phyloP scores from a whole-genome alignment of 2,888 invertebrate genomes.

The Timema podura region DNA sequence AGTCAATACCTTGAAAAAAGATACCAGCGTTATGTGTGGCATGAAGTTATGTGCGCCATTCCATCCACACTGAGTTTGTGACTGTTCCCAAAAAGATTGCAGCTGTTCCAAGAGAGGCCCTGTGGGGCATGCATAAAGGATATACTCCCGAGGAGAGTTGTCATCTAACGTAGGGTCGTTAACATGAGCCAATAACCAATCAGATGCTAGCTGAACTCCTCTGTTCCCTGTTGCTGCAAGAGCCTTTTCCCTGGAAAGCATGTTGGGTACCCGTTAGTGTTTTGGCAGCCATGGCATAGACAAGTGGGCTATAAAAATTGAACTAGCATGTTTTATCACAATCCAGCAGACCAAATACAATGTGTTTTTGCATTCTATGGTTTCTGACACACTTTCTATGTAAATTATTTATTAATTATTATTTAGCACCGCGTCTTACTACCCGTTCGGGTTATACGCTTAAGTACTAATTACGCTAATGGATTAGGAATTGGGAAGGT shows the following conservation, averaged over 20 bases:
- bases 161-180: conserved; percentile 78
- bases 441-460: no score
- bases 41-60: conserved; percentile 88
- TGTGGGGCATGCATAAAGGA: conserved; percentile 81
- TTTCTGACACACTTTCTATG: no score
- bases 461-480: no score
- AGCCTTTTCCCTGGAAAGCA: conserved; percentile 69
- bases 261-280: background rate
- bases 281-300: background rate
- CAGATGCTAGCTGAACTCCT: conserved; percentile 82
- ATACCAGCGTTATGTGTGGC: conserved; percentile 85
- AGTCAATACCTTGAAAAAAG: conserved; percentile 73
- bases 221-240: conserved; percentile 85
- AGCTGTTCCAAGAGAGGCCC: conserved; percentile 69
- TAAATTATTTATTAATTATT: no score
- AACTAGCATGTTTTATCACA: no score
- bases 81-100: conserved; percentile 73
- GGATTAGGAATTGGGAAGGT: no score
- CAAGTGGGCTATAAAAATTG: no score
- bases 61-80: conserved; percentile 71
- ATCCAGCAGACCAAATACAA: no score
- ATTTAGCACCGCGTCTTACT: no score
- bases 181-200: conserved; percentile 87
- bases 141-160: conserved; percentile 75
- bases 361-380: no score